Percentiles rank a stretch among this genome's conserved stretches.
Evolutionary conservation across 2,888 invertebrate genomes (phyloP).

Genomic region (Meloe dianella): DNA sequence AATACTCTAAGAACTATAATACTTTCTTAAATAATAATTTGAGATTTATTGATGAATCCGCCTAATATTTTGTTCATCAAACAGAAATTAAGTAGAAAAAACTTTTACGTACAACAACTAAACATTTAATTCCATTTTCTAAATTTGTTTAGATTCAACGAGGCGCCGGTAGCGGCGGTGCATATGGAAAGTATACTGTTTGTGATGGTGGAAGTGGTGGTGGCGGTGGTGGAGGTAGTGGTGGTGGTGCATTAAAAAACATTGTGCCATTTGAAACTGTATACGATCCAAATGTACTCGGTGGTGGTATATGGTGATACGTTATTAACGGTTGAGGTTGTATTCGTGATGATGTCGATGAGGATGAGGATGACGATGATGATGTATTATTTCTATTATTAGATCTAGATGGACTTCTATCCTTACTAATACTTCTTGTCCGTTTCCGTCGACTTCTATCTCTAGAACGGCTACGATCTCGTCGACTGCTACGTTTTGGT

Average conservation of each 20-base stretch:
- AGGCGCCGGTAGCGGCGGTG: constrained; percentile 53
- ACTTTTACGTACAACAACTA: not conserved
- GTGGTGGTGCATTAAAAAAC: constrained; percentile 55
- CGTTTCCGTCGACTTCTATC: constrained; percentile 38
- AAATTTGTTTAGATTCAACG: constrained; percentile 36
- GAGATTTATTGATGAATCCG: not conserved
- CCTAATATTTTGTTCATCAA: not conserved
- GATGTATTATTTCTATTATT: constrained; percentile 20
- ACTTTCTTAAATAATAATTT: not conserved
- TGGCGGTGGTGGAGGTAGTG: constrained; percentile 50
- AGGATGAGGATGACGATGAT: constrained; percentile 42
- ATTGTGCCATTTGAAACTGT: constrained; percentile 52
- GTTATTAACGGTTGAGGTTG: constrained; percentile 44
- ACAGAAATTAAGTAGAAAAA: constrained; percentile 6
- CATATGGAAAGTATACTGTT: constrained; percentile 45
- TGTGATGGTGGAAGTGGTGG: constrained; percentile 36
- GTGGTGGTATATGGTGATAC: constrained; percentile 40
- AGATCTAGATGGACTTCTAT: constrained; percentile 31
- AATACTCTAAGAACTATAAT: constrained; percentile 5
- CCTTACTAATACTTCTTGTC: constrained; percentile 37
- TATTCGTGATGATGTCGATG: constrained; percentile 52
- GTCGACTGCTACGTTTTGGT: constrained; percentile 48
- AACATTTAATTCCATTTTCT: not conserved
- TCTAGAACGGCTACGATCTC: constrained; percentile 43
- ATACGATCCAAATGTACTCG: constrained; percentile 44